Percentiles rank a stretch among this genome's conserved stretches.
Conservation (phyloP, 2,113 vertebrate species). For the Entomyzon cyanotis region DNA sequence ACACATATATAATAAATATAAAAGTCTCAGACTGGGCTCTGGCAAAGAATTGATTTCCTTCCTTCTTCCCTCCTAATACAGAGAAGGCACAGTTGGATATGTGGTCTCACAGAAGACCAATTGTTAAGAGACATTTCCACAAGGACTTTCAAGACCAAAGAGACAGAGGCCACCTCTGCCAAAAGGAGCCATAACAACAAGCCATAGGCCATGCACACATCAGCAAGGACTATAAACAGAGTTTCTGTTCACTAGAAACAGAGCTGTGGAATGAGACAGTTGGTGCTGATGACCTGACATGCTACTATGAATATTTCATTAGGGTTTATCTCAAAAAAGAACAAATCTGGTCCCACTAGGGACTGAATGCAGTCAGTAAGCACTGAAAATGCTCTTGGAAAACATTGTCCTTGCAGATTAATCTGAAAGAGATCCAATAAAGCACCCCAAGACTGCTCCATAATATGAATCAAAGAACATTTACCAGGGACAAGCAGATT, state of each 20-base stretch:
- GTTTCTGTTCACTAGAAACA: not conserved
- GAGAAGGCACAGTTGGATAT: not conserved
- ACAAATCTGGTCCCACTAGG: not conserved
- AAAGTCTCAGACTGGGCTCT: not conserved
- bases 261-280: not conserved
- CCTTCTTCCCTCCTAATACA: not conserved
- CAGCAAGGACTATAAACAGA: not conserved
- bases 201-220: not conserved
- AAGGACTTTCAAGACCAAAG: not conserved
- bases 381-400: not conserved
- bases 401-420: not conserved
- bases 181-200: not conserved
- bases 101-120: not conserved
- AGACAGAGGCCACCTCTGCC: not conserved
- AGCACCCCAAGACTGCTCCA: not conserved
- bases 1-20: not conserved
- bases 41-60: not conserved
- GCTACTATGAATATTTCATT: not conserved
- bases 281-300: not conserved
- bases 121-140: not conserved
- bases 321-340: not conserved
- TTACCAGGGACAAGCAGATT: not conserved
- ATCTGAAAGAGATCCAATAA: not conserved
- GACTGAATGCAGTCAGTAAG: not conserved
- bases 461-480: not conserved